phyloP scores from a whole-genome alignment of 2,888 invertebrate species.

The Strigamia crassipes region DNA sequence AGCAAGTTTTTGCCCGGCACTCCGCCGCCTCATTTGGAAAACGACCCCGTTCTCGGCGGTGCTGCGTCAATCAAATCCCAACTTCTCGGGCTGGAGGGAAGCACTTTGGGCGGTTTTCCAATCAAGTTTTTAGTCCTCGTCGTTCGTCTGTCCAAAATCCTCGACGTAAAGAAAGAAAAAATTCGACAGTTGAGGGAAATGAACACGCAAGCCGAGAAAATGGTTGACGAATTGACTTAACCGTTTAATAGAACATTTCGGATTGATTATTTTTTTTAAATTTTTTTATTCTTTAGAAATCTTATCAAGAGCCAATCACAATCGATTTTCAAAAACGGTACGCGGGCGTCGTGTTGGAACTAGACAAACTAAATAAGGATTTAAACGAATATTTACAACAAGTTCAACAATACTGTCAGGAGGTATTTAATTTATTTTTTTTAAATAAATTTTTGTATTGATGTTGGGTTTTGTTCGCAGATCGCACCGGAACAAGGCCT shows the following conservation, averaged over 20 bases:
- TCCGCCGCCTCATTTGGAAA: conserved; percentile 55
- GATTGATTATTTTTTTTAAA: conserved; percentile 39
- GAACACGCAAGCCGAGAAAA: conserved; percentile 88
- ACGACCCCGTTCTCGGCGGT: conserved; percentile 60
- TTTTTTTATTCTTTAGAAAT: conserved; percentile 62
- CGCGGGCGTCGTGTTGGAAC: conserved; percentile 80
- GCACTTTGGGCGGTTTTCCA: conserved; percentile 79
- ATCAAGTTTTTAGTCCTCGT: conserved; percentile 81
- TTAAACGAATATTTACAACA: conserved; percentile 82
- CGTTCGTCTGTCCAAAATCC: conserved; percentile 80
- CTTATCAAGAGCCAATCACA: conserved; percentile 76
- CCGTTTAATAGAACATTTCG: neutral
- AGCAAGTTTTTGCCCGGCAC: conserved; percentile 57
- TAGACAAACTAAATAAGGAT: conserved; percentile 88
- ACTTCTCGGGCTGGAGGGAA: conserved; percentile 61
- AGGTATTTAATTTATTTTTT: conserved; percentile 59
- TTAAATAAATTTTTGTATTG: no score
- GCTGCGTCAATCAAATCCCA: conserved; percentile 57
- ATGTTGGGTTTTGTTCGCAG: conserved; percentile 53
- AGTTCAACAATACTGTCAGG: conserved; percentile 80
- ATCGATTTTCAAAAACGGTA: conserved; percentile 90
- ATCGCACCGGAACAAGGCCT: conserved; percentile 85
- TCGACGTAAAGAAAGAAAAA: conserved; percentile 79
- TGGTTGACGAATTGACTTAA: conserved; percentile 56
- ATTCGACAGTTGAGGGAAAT: conserved; percentile 79